phyloP scores from a whole-genome alignment of 2,797 vertebrate species.

The Decapterus maruadsi region DNA sequence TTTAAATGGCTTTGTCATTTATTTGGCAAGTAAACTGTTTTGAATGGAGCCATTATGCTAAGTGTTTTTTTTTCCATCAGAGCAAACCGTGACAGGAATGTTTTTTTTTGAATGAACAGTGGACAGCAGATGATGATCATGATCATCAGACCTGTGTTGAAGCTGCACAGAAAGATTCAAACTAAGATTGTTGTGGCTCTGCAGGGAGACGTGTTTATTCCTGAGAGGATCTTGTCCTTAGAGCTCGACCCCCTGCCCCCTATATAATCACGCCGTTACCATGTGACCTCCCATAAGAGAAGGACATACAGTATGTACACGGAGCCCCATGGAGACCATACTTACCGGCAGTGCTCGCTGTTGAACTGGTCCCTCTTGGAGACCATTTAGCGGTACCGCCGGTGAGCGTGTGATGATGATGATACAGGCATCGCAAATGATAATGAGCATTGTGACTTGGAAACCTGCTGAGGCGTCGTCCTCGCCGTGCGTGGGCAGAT shows the following conservation, averaged over 20 bases:
- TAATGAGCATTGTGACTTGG: slow-evolving; percentile 59
- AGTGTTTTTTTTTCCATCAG: slow-evolving; percentile 38
- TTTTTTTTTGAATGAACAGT: slow-evolving; percentile 18
- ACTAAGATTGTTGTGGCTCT: not conserved
- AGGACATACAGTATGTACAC: not conserved
- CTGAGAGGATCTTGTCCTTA: not conserved
- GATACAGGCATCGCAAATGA: slow-evolving; percentile 45
- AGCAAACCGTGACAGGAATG: not conserved
- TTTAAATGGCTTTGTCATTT: slow-evolving; percentile 16
- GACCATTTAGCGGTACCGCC: slow-evolving; percentile 56
- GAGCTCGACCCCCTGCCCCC: not conserved
- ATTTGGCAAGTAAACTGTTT: slow-evolving; percentile 23
- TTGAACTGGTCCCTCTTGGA: slow-evolving; percentile 43
- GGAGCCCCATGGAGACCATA: slow-evolving; percentile 26
- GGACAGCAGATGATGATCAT: not conserved
- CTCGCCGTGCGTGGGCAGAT: slow-evolving; percentile 11
- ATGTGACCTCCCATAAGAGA: slow-evolving; percentile 16
- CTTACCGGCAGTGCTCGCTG: slow-evolving; percentile 28
- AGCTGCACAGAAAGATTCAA: not conserved
- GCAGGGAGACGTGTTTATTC: not conserved
- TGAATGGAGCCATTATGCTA: slow-evolving; percentile 25
- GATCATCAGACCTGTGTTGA: not conserved
- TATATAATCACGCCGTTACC: slow-evolving; percentile 6
- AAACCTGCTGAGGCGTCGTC: slow-evolving; percentile 55
- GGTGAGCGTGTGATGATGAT: slow-evolving; percentile 58